Conservation (phyloP, 2,797 vertebrate genomes). For the Clarias fuscus region DNA sequence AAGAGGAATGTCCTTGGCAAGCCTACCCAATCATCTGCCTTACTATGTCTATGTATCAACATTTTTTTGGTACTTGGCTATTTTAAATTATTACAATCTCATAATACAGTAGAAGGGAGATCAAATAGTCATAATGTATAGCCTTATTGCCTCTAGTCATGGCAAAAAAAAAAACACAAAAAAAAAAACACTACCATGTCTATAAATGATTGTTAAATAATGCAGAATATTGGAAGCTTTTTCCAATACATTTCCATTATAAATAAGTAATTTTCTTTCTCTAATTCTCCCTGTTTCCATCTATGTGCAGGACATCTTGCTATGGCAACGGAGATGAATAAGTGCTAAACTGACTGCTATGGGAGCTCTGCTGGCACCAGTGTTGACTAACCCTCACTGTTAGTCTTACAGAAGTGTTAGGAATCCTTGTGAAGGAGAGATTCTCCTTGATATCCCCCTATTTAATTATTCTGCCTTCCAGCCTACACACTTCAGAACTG, state of each 20-base stretch:
- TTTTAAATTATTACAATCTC: not conserved
- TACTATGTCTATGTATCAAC: no score
- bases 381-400: conserved; percentile 31
- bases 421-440: conserved; percentile 30
- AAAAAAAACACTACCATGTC: no score
- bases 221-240: not conserved
- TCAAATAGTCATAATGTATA: not conserved
- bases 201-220: not conserved
- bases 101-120: not conserved
- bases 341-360: conserved; percentile 34
- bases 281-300: not conserved
- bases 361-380: conserved; percentile 26
- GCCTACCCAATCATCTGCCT: not conserved
- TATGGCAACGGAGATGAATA: conserved; percentile 48
- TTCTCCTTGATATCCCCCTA: conserved; percentile 31
- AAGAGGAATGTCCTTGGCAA: not conserved
- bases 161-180: no score
- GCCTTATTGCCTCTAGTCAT: not conserved
- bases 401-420: conserved; percentile 11
- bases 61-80: not conserved
- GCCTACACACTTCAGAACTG: conserved; percentile 6
- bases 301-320: conserved; percentile 32
- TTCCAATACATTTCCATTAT: not conserved
- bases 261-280: conserved; percentile 12
- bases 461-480: conserved; percentile 17